phyloP scores from a whole-genome alignment of 2,888 invertebrate genomes.

The Drosophila anceps region DNA sequence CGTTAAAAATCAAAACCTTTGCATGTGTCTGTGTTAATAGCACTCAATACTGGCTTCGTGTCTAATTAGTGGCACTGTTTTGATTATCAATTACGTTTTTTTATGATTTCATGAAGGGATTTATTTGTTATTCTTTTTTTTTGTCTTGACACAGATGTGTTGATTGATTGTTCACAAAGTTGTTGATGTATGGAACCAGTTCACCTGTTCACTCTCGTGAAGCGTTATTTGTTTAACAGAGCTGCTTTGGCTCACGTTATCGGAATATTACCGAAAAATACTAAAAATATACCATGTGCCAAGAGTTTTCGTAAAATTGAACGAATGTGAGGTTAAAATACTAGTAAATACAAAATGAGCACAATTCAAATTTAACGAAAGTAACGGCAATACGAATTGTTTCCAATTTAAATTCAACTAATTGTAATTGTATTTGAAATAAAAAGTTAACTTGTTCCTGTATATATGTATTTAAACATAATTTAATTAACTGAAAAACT shows the following conservation, averaged over 20 bases:
- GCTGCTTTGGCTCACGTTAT: not conserved
- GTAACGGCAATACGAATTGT: not conserved
- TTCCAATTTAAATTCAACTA: not conserved
- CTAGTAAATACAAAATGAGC: not conserved
- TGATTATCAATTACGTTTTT: not conserved
- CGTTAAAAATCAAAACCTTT: not conserved
- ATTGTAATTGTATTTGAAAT: not conserved
- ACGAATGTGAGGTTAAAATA: not conserved
- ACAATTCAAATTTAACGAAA: constrained; percentile 1
- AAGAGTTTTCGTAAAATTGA: not conserved
- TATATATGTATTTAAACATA: not conserved
- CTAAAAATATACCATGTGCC: not conserved
- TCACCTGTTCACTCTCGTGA: not conserved
- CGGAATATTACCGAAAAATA: not conserved
- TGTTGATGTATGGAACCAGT: not conserved
- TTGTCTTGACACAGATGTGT: not conserved
- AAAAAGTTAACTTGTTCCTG: not conserved
- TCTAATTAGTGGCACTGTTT: no score
- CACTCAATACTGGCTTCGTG: no score
- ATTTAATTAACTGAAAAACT: not conserved
- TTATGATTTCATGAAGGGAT: not conserved
- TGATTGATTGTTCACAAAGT: not conserved
- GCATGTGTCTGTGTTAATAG: no score
- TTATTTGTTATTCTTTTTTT: constrained; percentile 8
- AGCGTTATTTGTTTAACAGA: not conserved